phyloP scores from a whole-genome alignment of 2,113 vertebrate species.

The Empidonax traillii region DNA sequence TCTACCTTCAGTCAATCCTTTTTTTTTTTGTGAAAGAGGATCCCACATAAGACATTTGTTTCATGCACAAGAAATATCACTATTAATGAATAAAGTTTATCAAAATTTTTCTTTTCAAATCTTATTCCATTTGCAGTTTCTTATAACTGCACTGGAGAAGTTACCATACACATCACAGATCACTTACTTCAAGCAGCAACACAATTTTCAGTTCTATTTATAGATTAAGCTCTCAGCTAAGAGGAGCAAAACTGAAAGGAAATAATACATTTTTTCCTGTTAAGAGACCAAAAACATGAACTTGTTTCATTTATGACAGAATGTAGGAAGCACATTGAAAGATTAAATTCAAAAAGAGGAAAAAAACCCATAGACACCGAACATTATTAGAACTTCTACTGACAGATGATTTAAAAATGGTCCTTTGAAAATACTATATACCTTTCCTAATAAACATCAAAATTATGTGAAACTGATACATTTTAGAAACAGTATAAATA shows the following conservation, averaged over 20 bases:
- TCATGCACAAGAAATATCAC: not conserved
- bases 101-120: not conserved
- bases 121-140: not conserved
- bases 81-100: not conserved
- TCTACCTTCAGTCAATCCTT: not conserved
- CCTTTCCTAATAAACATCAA: not conserved
- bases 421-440: not conserved
- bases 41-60: not conserved
- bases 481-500: not conserved
- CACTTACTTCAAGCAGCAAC: not conserved
- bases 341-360: not conserved
- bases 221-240: not conserved
- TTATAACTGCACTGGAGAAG: not conserved
- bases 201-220: not conserved
- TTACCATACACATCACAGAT: not conserved
- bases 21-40: not conserved
- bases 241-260: not conserved
- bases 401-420: not conserved
- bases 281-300: not conserved
- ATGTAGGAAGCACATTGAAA: not conserved
- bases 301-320: not conserved
- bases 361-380: fast-evolving
- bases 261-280: not conserved
- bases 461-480: not conserved
- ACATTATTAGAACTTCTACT: not conserved